Percentiles rank a stretch among this genome's conserved stretches.
Evolutionary conservation across 2,888 invertebrate genomes (phyloP).

Genomic region (Tinea trinotella): DNA sequence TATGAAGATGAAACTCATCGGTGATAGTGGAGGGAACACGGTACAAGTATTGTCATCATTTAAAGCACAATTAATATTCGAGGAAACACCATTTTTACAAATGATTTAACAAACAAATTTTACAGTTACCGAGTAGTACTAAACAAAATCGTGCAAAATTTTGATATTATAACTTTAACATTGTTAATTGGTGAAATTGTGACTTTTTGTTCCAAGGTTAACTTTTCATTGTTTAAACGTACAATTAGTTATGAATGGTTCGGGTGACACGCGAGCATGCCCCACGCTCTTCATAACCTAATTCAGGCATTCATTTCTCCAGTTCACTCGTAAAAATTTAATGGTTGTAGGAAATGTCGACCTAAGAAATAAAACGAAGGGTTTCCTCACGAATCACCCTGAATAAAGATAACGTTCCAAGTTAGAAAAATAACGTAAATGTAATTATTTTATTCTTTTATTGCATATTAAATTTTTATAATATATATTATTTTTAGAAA

Average conservation of each 20-base stretch:
- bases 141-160: no score
- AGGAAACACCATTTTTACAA: no score
- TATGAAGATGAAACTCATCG: no score
- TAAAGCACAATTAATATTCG: no score
- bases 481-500: no score
- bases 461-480: constrained; percentile 6
- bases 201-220: constrained; percentile 28
- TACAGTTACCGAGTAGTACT: no score
- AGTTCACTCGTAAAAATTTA: constrained; percentile 68
- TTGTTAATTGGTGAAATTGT: constrained; percentile 24
- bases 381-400: constrained; percentile 33
- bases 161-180: no score
- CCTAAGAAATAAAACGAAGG: constrained; percentile 43
- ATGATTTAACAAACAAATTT: no score
- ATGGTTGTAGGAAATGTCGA: constrained; percentile 53
- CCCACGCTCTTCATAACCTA: constrained; percentile 57
- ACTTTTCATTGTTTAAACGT: constrained; percentile 6
- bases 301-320: constrained; percentile 64
- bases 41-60: no score
- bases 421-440: background rate
- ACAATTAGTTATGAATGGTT: constrained; percentile 38
- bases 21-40: no score
- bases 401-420: constrained; percentile 15
- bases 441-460: constrained; percentile 12
- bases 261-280: constrained; percentile 47